Base-by-base conservation (phyloP, 2,113 vertebrate genomes). In the Plecotus auritus region DNA sequence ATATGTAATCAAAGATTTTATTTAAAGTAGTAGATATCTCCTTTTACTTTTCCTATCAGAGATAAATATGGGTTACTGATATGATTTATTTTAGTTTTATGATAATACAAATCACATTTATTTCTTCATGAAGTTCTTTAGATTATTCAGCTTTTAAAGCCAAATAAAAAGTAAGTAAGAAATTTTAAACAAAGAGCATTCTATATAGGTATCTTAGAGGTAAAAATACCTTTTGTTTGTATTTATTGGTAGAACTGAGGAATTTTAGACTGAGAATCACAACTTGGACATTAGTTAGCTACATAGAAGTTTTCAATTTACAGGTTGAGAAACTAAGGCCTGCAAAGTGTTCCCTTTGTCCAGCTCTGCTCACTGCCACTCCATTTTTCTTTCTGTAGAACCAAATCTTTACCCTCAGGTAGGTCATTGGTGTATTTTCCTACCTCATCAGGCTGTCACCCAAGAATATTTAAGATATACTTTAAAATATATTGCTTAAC, bases 71-170 rank as follows among this genome's bases (percentile, higher is more conserved):
- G 28, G 9, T 76, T 89, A 84, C n/a, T 54, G 10, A 76, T 78
- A 9, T 56, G 35, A 88, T 66, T 92, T 73, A 77, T 89, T 90
- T 89, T 80, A 89, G 35, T 66, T 76, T 92, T 90, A 76, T 22
- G 11, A n/a, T 82, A 69, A 54, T 92, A 37, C 4, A 85, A 56
- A 35, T 81, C 37, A 5, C 22, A 80, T 61, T 54, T 92, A 26
- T 78, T 83, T 80, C 54, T 87, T 76, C 18, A 54, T 81, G 30
- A 91, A 84, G 26, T 78, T 88, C 12, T 56, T 94, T 94, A 64
- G 20, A 32, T n/a, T 82, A 8, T 37, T 94, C 49, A 56, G 35
- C 30, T 7, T 73, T 78, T 77, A 82, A 95, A 95, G 20, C 70
- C 45, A 56, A 59, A 45, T 64, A 23, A 72, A 26, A 49, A 91